These are phyloP conservation scores for Parauchenoglanis punctatus DNA, from an alignment of 2,797 vertebrate species.

Conservation along the genomic window DNA sequence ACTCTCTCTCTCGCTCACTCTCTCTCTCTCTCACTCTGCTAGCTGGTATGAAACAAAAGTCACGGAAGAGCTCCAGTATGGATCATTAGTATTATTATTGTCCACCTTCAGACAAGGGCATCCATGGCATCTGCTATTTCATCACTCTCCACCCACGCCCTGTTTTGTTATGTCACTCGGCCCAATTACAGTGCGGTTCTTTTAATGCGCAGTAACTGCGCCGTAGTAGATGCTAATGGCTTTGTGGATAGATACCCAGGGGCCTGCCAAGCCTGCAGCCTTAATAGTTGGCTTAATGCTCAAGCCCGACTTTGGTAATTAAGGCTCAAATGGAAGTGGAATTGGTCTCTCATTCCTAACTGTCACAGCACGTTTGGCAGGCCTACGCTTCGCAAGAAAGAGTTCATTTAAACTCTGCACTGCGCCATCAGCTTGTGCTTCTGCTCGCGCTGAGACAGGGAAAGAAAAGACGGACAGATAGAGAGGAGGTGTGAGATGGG, in stretches of 20 bases:
- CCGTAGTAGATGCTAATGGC: slow-evolving; percentile 45
- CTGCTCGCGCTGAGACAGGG: not conserved
- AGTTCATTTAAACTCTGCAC: slow-evolving; percentile 47
- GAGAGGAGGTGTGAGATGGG: not conserved
- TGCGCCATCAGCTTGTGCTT: not conserved
- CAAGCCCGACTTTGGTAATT: slow-evolving; percentile 70
- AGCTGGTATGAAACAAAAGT: not conserved
- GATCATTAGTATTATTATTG: not conserved
- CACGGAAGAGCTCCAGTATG: not conserved
- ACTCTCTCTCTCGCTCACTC: no score
- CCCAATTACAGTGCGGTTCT: slow-evolving; percentile 27
- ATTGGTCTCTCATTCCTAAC: slow-evolving; percentile 46
- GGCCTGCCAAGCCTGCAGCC: slow-evolving; percentile 62
- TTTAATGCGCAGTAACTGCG: slow-evolving; percentile 10
- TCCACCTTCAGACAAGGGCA: not conserved
- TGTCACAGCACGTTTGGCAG: slow-evolving; percentile 31
- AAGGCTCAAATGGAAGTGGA: slow-evolving; percentile 68
- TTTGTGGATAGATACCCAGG: slow-evolving; percentile 61
- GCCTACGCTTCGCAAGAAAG: not conserved
- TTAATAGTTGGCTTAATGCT: slow-evolving; percentile 68
- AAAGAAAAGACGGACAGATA: slow-evolving; percentile 26
- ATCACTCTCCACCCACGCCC: not conserved
- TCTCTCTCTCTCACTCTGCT: not conserved
- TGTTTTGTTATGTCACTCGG: slow-evolving; percentile 2
- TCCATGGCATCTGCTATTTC: not conserved